phyloP scores from a whole-genome alignment of 1,140 invertebrate species.

The Pogonomyrmex barbatus region DNA sequence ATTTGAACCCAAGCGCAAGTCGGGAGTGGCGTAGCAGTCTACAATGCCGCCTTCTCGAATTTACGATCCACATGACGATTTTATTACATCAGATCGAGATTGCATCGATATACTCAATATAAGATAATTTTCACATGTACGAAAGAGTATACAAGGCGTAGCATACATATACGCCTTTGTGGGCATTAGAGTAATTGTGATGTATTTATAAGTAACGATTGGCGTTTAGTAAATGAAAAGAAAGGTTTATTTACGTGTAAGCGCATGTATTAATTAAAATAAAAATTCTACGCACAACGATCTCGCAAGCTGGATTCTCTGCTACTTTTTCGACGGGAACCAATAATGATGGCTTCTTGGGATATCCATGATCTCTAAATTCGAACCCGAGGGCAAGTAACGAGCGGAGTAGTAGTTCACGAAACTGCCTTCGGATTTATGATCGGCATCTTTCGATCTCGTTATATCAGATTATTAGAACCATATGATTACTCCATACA shows the following conservation, averaged over 20 bases:
- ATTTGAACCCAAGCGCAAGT: slow-evolving; percentile 49
- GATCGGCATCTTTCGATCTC: slow-evolving; percentile 58
- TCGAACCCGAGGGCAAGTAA: slow-evolving; percentile 44
- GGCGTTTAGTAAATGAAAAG: not conserved
- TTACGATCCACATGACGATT: slow-evolving; percentile 37
- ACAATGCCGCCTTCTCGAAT: slow-evolving; percentile 31
- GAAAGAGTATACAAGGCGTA: not conserved
- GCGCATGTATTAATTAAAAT: slow-evolving; percentile 39
- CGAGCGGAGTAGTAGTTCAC: slow-evolving; percentile 57
- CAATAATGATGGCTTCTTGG: slow-evolving; percentile 57
- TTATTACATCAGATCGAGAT: slow-evolving; percentile 44
- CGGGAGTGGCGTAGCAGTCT: slow-evolving; percentile 25
- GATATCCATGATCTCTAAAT: slow-evolving; percentile 70
- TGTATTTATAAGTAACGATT: not conserved
- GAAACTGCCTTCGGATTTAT: slow-evolving; percentile 59
- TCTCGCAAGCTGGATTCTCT: slow-evolving; percentile 24
- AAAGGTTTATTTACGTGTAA: not conserved
- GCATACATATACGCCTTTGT: not conserved
- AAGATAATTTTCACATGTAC: not conserved
- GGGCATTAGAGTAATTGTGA: slow-evolving; percentile 9
- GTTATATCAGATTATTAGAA: slow-evolving; percentile 62
- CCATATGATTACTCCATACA: slow-evolving; percentile 34
- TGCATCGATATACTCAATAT: not conserved
- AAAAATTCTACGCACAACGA: slow-evolving; percentile 37
- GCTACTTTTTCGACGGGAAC: slow-evolving; percentile 50